A percentile compares a stretch with the other conserved stretches of the same genome.
Conservation (phyloP, 2,113 vertebrate species). For the Stictonetta naevosa region DNA sequence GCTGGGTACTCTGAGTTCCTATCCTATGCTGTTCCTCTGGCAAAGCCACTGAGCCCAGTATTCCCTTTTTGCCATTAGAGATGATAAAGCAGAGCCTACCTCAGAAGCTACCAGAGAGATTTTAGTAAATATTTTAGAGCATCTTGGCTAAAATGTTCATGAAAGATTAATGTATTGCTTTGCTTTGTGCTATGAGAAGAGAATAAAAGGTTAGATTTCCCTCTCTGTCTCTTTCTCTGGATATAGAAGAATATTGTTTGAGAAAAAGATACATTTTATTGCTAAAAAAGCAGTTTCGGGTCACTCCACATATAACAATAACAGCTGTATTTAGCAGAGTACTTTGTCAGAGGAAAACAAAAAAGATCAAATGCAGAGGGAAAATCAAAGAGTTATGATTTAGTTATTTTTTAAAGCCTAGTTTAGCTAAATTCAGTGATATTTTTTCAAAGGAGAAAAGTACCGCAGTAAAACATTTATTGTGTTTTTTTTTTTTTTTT, state of each 20-base stretch:
- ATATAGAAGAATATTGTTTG: background rate
- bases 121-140: background rate
- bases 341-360: constrained; percentile 39
- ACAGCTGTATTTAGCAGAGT: constrained; percentile 30
- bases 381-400: constrained; percentile 31
- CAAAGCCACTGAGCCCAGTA: background rate
- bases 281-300: background rate
- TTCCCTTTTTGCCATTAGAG: background rate
- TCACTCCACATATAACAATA: background rate
- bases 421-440: constrained; percentile 43
- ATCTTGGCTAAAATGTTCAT: background rate
- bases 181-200: background rate
- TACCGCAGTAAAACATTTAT: constrained; percentile 46
- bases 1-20: background rate
- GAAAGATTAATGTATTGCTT: background rate
- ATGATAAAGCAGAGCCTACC: background rate
- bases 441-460: constrained; percentile 51
- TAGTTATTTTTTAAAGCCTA: constrained; percentile 22
- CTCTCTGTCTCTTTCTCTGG: background rate
- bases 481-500: constrained; percentile 9
- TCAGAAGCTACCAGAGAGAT: background rate
- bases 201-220: background rate
- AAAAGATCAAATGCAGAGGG: constrained; percentile 33
- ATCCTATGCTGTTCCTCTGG: background rate
- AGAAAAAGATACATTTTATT: background rate